phyloP scores from a whole-genome alignment of 2,797 vertebrate species.

The Protonibea diacanthus region DNA sequence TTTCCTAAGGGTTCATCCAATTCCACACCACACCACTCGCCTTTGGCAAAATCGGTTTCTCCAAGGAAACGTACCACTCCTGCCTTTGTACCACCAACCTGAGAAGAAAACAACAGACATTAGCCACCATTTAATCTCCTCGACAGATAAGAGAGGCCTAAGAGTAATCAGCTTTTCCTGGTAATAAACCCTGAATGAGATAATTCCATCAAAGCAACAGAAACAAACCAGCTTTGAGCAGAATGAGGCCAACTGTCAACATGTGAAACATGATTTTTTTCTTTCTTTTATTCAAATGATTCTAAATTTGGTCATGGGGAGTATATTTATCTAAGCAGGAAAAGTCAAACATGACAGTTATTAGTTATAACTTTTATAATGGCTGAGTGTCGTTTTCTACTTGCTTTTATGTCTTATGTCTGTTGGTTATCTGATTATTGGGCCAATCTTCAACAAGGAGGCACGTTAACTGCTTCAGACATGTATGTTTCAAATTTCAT shows the following conservation, averaged over 20 bases:
- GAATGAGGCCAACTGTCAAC: constrained; percentile 17
- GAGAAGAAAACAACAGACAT: constrained; percentile 46
- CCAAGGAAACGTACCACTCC: constrained; percentile 97
- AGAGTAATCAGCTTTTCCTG: constrained; percentile 67
- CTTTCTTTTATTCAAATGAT: constrained; percentile 22
- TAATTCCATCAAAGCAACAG: constrained; percentile 63
- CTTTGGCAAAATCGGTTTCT: constrained; percentile 98
- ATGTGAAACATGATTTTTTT: neutral
- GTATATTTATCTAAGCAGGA: constrained; percentile 28
- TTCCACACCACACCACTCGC: constrained; percentile 99
- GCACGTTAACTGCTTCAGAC: neutral
- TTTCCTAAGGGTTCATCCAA: constrained; percentile 97
- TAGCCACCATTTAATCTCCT: constrained; percentile 48
- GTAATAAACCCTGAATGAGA: constrained; percentile 57
- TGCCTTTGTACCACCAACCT: constrained; percentile 99
- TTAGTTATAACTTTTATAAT: neutral
- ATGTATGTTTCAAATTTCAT: neutral
- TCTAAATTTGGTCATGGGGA: constrained; percentile 30
- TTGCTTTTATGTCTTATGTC: neutral
- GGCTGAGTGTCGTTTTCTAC: neutral
- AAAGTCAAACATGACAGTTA: neutral
- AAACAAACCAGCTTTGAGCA: constrained; percentile 32
- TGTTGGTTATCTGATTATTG: neutral
- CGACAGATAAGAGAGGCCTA: constrained; percentile 42
- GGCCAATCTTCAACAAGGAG: neutral